Evolutionary conservation across 2,797 vertebrate species (phyloP).

Genomic region (Urocyon cinereoargenteus): DNA sequence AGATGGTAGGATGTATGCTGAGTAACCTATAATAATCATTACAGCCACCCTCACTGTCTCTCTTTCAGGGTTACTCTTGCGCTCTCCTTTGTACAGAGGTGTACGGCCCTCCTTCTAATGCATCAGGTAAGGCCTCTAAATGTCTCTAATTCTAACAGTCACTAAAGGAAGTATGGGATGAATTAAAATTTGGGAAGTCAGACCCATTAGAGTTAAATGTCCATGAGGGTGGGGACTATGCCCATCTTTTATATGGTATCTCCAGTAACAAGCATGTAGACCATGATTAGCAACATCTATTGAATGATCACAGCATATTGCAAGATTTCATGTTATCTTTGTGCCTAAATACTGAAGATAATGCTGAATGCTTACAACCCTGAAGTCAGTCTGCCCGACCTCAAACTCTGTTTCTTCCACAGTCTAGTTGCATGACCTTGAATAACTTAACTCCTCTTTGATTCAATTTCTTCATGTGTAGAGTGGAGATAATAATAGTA

Average conservation of each 20-base stretch:
- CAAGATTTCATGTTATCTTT: background rate
- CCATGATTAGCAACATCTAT: background rate
- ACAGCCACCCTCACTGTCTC: background rate
- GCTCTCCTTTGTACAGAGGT: background rate
- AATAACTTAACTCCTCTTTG: background rate
- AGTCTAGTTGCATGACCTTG: background rate
- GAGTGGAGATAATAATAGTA: background rate
- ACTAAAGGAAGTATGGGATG: background rate
- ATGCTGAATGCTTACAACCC: fast-evolving
- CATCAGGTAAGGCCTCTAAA: background rate
- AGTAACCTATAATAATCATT: background rate
- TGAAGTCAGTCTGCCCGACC: background rate
- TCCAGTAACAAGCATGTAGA: background rate
- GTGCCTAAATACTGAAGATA: background rate
- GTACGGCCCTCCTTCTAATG: background rate
- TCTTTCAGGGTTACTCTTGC: background rate
- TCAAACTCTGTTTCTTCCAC: background rate
- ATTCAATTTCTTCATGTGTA: background rate
- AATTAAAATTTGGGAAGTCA: background rate
- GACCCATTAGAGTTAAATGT: background rate
- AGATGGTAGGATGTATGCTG: background rate
- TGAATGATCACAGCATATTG: background rate
- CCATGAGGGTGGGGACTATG: background rate
- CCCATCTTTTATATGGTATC: background rate
- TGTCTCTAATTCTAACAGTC: background rate